These are phyloP conservation scores for Lampropteryx suffumata DNA, from an alignment of 2,888 invertebrate species.

Conservation along the genomic window DNA sequence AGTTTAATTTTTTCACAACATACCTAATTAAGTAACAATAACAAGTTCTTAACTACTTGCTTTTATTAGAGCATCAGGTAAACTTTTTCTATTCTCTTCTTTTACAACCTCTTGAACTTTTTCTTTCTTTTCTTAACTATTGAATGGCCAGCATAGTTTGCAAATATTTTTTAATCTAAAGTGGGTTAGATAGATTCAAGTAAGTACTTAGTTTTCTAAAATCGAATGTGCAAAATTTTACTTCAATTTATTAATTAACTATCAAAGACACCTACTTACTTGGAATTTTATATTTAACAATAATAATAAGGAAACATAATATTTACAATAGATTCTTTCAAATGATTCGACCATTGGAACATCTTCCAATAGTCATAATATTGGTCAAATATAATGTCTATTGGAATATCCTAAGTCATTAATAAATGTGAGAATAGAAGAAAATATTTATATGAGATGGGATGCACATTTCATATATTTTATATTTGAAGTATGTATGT, in stretches of 20 bases:
- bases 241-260: constrained; percentile 2
- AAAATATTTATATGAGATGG: constrained; percentile 9
- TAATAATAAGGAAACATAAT: constrained; percentile 23
- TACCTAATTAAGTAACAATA: background rate
- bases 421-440: too few relatives aligned
- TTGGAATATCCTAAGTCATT: too few relatives aligned
- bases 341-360: constrained; percentile 24
- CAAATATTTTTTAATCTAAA: background rate
- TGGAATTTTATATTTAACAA: constrained; percentile 10
- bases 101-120: background rate
- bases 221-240: background rate
- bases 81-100: constrained; percentile 1
- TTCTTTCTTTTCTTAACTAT: background rate
- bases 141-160: background rate
- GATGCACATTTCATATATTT: constrained; percentile 16
- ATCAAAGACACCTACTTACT: constrained; percentile 5
- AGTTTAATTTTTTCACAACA: constrained; percentile 7
- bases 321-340: constrained; percentile 40
- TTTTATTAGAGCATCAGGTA: constrained; percentile 1
- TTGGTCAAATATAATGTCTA: too few relatives aligned
- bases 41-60: background rate
- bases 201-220: background rate
- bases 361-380: constrained; percentile 6
- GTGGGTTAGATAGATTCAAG: background rate
- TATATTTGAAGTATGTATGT: background rate